Percentiles rank a stretch among this genome's conserved stretches.
Conservation (phyloP, 1,140 invertebrate genomes). For the Metaphire vulgaris region DNA sequence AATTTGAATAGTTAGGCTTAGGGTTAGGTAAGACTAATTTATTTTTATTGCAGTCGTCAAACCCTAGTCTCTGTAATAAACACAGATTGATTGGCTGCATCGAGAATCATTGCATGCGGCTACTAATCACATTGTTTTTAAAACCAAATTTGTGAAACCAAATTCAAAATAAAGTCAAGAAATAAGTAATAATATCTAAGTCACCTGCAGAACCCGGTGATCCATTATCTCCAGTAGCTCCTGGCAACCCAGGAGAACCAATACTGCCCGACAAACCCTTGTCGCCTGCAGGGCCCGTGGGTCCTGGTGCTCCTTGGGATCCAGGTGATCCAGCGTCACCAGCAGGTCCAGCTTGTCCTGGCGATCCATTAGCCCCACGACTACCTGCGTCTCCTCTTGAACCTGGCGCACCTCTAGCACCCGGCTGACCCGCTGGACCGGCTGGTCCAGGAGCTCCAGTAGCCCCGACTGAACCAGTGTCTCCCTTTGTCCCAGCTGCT, state of each 20-base stretch:
- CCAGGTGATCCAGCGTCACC: slow-evolving; percentile 10
- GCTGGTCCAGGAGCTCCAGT: slow-evolving; percentile 8
- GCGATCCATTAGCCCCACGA: slow-evolving; percentile 15
- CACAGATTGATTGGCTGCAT: too few species aligned
- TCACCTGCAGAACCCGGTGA: background rate
- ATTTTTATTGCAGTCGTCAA: too few species aligned
- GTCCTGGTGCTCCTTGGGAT: background rate
- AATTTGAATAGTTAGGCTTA: too few species aligned
- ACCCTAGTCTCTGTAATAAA: too few species aligned
- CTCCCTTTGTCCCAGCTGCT: slow-evolving; percentile 5
- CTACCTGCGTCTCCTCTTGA: background rate
- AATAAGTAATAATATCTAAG: background rate
- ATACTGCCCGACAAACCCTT: background rate
- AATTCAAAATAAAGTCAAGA: too few species aligned
- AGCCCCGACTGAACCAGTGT: slow-evolving; percentile 5
- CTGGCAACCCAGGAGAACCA: slow-evolving; percentile 4
- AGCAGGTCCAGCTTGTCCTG: slow-evolving; percentile 5
- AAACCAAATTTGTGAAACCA: too few species aligned
- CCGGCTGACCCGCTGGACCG: slow-evolving; percentile 16
- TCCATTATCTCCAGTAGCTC: slow-evolving; percentile 11
- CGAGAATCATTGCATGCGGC: too few species aligned
- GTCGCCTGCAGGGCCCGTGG: background rate
- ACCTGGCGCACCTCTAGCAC: slow-evolving; percentile 9
- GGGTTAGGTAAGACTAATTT: too few species aligned
- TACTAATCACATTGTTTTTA: too few species aligned